Evolutionary conservation across 2,797 vertebrate species (phyloP).

Genomic region (Cyprinella venusta): DNA sequence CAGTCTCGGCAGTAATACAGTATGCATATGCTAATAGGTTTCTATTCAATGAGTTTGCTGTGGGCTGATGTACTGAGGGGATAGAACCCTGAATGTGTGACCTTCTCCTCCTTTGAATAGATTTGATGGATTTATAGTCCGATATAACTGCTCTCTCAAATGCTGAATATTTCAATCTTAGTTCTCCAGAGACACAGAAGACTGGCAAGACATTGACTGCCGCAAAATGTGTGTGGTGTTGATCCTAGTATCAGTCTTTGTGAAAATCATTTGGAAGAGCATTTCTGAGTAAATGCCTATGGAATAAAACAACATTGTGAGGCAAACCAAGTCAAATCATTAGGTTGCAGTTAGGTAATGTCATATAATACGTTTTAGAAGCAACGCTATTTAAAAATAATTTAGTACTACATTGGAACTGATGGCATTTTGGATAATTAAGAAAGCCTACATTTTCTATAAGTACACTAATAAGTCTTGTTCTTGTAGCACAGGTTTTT

Average conservation of each 20-base stretch:
- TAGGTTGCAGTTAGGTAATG: background rate
- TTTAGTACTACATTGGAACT: background rate
- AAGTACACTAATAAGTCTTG: background rate
- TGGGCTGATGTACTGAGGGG: constrained; percentile 22
- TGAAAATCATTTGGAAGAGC: background rate
- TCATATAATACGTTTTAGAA: background rate
- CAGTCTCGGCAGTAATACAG: constrained; percentile 36
- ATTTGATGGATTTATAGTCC: constrained; percentile 46
- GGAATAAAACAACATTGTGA: background rate
- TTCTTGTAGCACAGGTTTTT: background rate
- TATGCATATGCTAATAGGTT: constrained; percentile 48
- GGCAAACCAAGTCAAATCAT: background rate
- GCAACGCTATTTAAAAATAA: no score
- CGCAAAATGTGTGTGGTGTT: background rate
- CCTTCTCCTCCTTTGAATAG: constrained; percentile 48
- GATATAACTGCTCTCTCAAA: constrained; percentile 43
- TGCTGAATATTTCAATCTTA: constrained; percentile 51
- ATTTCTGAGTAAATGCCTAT: background rate
- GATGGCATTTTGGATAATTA: background rate
- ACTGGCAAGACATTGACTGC: background rate
- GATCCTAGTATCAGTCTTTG: background rate
- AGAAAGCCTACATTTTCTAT: background rate
- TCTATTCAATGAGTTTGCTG: constrained; percentile 38
- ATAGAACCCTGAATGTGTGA: constrained; percentile 49
- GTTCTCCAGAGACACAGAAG: constrained; percentile 13